phyloP scores from a whole-genome alignment of 2,797 vertebrate genomes.

The Smutsia temminckii region DNA sequence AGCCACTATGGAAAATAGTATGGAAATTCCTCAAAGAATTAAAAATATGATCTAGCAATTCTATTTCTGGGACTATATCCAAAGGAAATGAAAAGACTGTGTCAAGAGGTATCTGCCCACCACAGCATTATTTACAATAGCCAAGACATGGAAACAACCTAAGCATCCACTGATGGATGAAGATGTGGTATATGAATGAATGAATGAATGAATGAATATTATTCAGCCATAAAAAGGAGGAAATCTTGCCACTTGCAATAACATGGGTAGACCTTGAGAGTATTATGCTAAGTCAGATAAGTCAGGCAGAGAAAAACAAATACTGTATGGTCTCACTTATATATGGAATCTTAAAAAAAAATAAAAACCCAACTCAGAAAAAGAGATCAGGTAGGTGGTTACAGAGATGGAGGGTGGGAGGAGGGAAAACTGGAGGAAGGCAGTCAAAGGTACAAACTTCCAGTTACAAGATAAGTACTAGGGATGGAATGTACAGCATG shows the following conservation, averaged over 20 bases:
- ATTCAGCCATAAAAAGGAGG: not conserved
- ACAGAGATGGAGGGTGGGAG: too few species aligned
- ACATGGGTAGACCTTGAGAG: not conserved
- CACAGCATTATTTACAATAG: not conserved
- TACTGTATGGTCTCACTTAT: not conserved
- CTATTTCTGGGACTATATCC: not conserved
- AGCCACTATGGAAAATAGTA: not conserved
- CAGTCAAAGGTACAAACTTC: not conserved
- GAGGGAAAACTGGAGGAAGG: not conserved
- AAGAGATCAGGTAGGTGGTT: not conserved
- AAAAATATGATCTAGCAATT: not conserved
- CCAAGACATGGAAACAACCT: not conserved
- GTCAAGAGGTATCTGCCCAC: not conserved
- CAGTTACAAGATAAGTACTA: not conserved
- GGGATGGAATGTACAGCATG: not conserved
- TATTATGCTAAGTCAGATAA: not conserved
- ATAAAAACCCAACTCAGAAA: not conserved
- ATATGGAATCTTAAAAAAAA: not conserved
- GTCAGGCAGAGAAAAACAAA: not conserved
- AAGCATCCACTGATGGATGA: not conserved
- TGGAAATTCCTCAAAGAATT: not conserved
- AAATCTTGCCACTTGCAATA: not conserved
- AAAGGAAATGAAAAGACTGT: not conserved
- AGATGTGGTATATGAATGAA: not conserved
- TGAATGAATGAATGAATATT: not conserved